Base-by-base conservation (phyloP, 2,888 invertebrate genomes). In the Agrotis exclamationis region DNA sequence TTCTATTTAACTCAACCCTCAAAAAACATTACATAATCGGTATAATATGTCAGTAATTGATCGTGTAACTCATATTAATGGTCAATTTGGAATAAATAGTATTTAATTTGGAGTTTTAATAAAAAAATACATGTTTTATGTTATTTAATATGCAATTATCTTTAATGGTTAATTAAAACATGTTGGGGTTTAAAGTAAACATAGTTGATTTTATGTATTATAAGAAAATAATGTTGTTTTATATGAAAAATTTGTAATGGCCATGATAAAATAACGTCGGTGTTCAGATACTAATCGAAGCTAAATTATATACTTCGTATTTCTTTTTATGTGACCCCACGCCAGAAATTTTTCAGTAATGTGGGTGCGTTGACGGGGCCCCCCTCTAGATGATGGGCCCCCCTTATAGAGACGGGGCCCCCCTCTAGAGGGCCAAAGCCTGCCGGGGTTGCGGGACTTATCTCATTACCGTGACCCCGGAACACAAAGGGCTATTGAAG, bases 101-200 rank as follows among this genome's bases (percentile, higher is more conserved):
- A n/a, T 22, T 13, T 16, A 76, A 59, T 57, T 48, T 18, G 11
- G 6, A 39, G 2, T n/a, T 57, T 39, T 44, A 53, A 59, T 44
- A 2, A 51, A 67, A 66, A 48, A 13, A 13, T 18, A 18, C 13
- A 48, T 11, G 18, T 67, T 67, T 22, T 47, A 44, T 45, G 28
- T 33, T n/a, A n/a, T n/a, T n/a, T n/a, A n/a, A n/a, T n/a, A n/a
- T 16, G n/a, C 18, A 24, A 14, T 65, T 75, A 65, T 20, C 47
- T 72, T 73, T 57, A 75, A 75, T 47, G 56, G 24, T 20, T 24
- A 39, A 39, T 39, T 5, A 33, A 0, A 39, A 24, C 24, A 44
- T 44, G 22, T 53, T 9, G 7, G 47, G 22, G 39, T 39, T 9
- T 44, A 13, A 18, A 47, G 18, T 0, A 39, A 39, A 20, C 14